Conservation (phyloP, 2,113 vertebrate species). For the Thamnophis sirtalis region DNA sequence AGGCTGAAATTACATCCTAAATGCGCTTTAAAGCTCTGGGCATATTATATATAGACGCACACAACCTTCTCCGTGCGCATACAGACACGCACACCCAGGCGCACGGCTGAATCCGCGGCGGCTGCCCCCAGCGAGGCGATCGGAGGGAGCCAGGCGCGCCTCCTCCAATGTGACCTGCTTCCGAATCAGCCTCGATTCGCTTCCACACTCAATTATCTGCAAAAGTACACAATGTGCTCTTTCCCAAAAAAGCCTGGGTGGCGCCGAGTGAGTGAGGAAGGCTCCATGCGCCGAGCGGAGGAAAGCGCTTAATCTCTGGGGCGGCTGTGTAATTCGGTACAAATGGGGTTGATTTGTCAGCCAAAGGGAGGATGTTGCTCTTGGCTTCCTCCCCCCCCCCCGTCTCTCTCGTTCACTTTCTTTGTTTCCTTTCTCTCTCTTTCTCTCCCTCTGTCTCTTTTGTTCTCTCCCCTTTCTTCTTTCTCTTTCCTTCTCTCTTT, state of each 20-base stretch:
- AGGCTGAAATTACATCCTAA: slow-evolving; percentile 49
- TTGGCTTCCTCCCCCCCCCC: fast-evolving
- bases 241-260: slow-evolving; percentile 67
- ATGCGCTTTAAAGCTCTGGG: slow-evolving; percentile 41
- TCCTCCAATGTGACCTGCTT: slow-evolving; percentile 72
- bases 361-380: background rate
- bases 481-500: too few species aligned
- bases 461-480: too few species aligned
- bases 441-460: too few species aligned
- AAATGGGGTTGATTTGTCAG: slow-evolving; percentile 54
- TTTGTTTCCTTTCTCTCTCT: too few species aligned
- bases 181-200: slow-evolving; percentile 74
- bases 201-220: slow-evolving; percentile 76
- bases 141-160: slow-evolving; percentile 61
- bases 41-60: slow-evolving; percentile 1
- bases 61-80: background rate
- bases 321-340: slow-evolving; percentile 60
- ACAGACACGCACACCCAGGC: too few species aligned
- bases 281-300: slow-evolving; percentile 56
- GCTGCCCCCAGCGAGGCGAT: slow-evolving; percentile 50
- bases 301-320: slow-evolving; percentile 66
- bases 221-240: slow-evolving; percentile 74
- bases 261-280: slow-evolving; percentile 67
- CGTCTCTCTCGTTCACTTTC: too few species aligned
- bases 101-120: slow-evolving; percentile 35